Base-by-base conservation (phyloP, 2,888 invertebrate genomes). In the Elysia crispata region DNA sequence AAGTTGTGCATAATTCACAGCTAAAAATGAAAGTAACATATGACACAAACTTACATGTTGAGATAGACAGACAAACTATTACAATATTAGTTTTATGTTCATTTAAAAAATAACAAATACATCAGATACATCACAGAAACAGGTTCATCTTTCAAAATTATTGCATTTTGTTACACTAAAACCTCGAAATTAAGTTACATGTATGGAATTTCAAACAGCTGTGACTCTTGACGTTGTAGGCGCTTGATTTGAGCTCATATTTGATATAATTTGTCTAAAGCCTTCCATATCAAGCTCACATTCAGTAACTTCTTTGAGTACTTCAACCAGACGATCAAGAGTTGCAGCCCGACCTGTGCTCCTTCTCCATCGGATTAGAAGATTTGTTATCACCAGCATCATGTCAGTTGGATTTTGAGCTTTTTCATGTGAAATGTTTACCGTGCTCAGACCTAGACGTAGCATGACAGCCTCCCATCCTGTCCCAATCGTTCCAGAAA, bases 291-390 rank as follows among this genome's bases (percentile, higher is more conserved):
- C 41, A 41, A 41, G 5, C 41, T 5, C 62, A 74, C n/a, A 20
- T 13, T 18, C 57, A 60, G 13, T 15, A 11, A 74, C 74, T 62
- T 74, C 74, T 23, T 23, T 31, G 15, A 74, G 74, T 25, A 60
- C 60, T 13, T 8, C 13, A 13, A 74, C 31, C n/a, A 74, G 41
- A 23, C n/a, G 18, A 11, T 74, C 23, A 1, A 74, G 1, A 3
- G 74, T 74, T 20, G 74, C 74, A 13, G 25, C 0, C 8, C 18
- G 31, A 23, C 15, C 60, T 18, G 25, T 18, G 13, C 23, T 31
- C 41, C 33, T 57, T 41, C 23, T 74, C 74, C 74, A 74, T 57
- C 41, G 60, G 33, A 74, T 74, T 30, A 74, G 23, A 15, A 74
- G 62, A 23, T 31, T 23, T 13, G 74, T 62, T n/a, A 62, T 74